Evolutionary conservation across 2,113 vertebrate genomes (phyloP).

Genomic region (Chloropsis hardwickii): DNA sequence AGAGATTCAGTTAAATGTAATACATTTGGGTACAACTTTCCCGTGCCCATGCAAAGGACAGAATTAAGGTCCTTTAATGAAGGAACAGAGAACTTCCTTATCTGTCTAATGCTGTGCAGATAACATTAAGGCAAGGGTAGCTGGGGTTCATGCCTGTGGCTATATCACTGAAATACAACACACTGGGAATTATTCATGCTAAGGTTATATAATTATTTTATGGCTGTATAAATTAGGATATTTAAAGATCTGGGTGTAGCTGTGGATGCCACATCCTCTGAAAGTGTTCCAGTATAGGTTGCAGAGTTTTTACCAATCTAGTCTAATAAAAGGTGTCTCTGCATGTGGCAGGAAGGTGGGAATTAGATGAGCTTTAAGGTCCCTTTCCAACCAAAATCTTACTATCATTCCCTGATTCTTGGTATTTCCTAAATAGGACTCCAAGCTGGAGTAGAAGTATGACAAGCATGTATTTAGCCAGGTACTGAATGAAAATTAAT

Average conservation of each 20-base stretch:
- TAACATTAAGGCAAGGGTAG: neutral
- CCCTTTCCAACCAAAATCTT: neutral
- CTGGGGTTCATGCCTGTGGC: neutral
- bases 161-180: neutral
- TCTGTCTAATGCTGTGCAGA: neutral
- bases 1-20: neutral
- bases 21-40: neutral
- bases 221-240: neutral
- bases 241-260: neutral
- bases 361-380: neutral
- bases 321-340: neutral
- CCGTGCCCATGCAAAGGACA: neutral
- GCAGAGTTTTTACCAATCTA: neutral
- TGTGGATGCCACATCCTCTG: neutral
- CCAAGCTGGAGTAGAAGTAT: neutral
- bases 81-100: neutral
- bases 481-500: neutral
- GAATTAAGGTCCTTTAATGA: neutral
- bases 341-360: fast-evolving
- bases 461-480: neutral
- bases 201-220: neutral
- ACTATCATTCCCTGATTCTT: neutral
- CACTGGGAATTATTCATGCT: neutral
- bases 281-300: neutral
- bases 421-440: neutral